These are phyloP conservation scores for Tragelaphus imberbis DNA, from an alignment of 2,113 vertebrate species.

Conservation along the genomic window DNA sequence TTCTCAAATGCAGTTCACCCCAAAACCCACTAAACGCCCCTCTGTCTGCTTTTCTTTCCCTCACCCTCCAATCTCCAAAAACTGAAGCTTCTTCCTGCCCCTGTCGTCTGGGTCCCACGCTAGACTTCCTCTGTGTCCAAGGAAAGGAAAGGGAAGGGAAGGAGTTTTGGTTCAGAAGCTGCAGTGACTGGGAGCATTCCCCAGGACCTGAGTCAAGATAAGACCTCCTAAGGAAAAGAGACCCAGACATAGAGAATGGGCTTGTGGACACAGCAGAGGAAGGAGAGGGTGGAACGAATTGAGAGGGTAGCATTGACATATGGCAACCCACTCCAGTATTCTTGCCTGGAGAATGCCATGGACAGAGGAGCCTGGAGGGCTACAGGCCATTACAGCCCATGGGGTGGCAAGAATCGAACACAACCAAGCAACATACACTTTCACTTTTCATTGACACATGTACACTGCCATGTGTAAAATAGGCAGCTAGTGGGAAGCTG, in stretches of 20 bases:
- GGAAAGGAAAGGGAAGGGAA: not conserved
- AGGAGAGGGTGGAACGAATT: not conserved
- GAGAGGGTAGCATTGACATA: not conserved
- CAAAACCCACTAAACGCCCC: fast-evolving
- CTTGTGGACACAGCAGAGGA: not conserved
- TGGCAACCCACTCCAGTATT: not conserved
- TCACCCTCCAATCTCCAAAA: not conserved
- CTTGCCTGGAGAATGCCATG: not conserved
- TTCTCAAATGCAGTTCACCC: not conserved
- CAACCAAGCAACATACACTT: not conserved
- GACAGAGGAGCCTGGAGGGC: not conserved
- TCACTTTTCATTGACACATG: not conserved
- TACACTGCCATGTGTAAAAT: not conserved
- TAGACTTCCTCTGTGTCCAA: not conserved
- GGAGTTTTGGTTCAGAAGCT: fast-evolving
- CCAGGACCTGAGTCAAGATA: fast-evolving
- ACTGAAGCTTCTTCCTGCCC: fast-evolving
- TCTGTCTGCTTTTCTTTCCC: not conserved
- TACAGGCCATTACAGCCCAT: not conserved
- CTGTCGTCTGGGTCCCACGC: fast-evolving
- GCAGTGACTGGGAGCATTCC: not conserved
- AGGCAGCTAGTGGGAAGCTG: not conserved
- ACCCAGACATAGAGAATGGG: not conserved
- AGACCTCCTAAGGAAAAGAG: not conserved
- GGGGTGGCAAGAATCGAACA: not conserved